phyloP scores from a whole-genome alignment of 2,113 vertebrate genomes.

The Grammomys dolichurus region DNA sequence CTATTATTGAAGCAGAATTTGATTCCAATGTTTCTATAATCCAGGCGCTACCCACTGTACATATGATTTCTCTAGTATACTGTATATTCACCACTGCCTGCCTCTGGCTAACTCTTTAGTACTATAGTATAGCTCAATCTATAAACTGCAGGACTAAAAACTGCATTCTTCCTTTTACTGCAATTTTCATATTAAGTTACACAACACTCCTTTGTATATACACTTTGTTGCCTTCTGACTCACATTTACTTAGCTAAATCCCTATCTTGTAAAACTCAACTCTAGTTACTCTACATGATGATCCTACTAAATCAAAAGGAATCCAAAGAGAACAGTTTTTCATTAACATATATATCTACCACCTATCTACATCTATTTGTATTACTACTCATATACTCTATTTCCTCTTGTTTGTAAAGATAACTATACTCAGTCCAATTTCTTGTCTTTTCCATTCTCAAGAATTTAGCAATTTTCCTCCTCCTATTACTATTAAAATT shows the following conservation, averaged over 20 bases:
- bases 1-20: conserved; percentile 18
- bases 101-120: conserved; percentile 1
- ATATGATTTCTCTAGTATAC: conserved; percentile 8
- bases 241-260: conserved; percentile 3
- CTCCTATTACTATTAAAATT: neutral
- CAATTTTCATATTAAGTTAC: neutral
- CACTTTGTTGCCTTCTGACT: neutral
- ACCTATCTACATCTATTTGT: neutral
- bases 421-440: neutral
- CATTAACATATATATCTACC: neutral
- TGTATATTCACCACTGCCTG: neutral
- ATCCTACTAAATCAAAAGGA: conserved; percentile 22
- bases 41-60: neutral
- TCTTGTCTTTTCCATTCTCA: neutral
- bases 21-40: conserved; percentile 10
- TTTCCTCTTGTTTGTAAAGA: conserved; percentile 18
- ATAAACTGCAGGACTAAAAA: neutral
- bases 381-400: neutral
- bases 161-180: conserved; percentile 21
- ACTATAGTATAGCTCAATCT: neutral
- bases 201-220: neutral
- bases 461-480: conserved; percentile 10
- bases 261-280: neutral
- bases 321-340: conserved; percentile 36
- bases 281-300: neutral